A percentile compares a stretch with the other conserved stretches of the same genome.
phyloP scores from a whole-genome alignment of 2,888 invertebrate genomes.

The Amblyjoppa fuscipennis region DNA sequence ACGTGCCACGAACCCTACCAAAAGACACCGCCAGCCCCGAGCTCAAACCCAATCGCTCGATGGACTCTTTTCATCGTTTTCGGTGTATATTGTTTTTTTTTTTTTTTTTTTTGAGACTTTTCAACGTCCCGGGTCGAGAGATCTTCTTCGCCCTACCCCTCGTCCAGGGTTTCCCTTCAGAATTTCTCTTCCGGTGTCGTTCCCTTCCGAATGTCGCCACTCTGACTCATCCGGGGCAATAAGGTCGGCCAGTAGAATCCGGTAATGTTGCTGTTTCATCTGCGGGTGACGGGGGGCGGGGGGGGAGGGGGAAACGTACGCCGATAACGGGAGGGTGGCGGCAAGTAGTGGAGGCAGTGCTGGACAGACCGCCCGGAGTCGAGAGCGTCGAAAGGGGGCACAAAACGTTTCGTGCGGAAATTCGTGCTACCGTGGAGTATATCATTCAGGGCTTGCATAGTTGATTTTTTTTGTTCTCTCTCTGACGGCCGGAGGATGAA shows the following conservation, averaged over 20 bases:
- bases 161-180: background rate
- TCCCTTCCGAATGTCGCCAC: background rate
- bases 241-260: background rate
- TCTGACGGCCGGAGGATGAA: background rate
- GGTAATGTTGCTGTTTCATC: background rate
- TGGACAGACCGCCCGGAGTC: slow-evolving; percentile 12
- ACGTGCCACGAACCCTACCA: slow-evolving; percentile 37
- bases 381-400: background rate
- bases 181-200: background rate
- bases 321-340: background rate
- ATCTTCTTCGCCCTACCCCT: slow-evolving; percentile 32
- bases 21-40: slow-evolving; percentile 18
- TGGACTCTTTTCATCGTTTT: background rate
- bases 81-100: background rate
- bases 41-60: background rate
- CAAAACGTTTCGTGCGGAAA: background rate
- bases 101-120: background rate
- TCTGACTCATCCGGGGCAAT: slow-evolving; percentile 4
- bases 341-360: slow-evolving; percentile 8
- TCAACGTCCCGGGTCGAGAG: slow-evolving; percentile 26
- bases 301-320: background rate
- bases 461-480: background rate
- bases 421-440: background rate
- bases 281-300: background rate
- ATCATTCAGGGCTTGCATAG: background rate